phyloP scores from a whole-genome alignment of 2,797 vertebrate species.

The Muscicapa striata region DNA sequence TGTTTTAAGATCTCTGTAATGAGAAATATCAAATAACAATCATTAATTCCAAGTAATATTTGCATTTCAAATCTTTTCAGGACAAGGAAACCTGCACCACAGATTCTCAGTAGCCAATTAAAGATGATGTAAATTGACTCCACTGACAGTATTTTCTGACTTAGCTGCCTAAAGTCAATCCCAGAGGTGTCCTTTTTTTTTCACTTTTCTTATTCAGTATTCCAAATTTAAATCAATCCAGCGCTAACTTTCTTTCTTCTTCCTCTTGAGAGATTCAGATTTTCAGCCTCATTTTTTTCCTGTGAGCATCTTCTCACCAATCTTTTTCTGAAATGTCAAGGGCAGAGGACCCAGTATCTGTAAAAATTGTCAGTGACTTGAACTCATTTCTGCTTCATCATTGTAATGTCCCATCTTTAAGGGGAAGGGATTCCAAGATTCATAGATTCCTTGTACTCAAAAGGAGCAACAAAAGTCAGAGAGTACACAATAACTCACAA shows the following conservation, averaged over 20 bases:
- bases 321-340: background rate
- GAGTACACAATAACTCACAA: background rate
- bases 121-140: background rate
- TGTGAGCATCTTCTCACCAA: background rate
- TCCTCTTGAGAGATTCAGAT: background rate
- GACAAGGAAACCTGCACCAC: background rate
- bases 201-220: background rate
- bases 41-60: background rate
- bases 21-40: background rate
- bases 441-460: background rate
- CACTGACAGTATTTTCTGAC: background rate
- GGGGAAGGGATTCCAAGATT: background rate
- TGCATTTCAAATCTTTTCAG: background rate
- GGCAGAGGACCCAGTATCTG: background rate
- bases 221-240: background rate
- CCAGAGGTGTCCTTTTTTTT: background rate
- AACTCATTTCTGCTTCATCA: background rate
- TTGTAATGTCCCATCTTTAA: accelerated
- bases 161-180: background rate
- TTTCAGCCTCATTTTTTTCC: background rate
- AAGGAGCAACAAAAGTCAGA: background rate
- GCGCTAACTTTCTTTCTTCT: background rate
- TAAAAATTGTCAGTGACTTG: background rate
- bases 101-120: background rate
- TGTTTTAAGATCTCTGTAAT: background rate